Base-by-base conservation (phyloP, 1,140 invertebrate genomes). In the Bombyx mandarina region DNA sequence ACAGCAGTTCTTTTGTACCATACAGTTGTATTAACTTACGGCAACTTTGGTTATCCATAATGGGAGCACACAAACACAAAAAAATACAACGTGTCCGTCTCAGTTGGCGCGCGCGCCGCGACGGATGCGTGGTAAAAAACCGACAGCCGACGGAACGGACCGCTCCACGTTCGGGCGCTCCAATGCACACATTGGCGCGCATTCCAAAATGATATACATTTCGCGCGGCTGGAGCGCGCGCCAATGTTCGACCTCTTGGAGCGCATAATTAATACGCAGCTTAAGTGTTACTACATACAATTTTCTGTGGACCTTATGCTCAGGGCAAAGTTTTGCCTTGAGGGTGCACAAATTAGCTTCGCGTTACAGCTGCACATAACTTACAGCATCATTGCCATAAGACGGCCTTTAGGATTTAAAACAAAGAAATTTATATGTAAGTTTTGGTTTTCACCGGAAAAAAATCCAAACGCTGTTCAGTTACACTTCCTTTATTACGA, bases 151-250 rank as follows among this genome's bases (percentile, higher is more conserved):
- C 7, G 79, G 86, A 9, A 67, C 72, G 6, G 82, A 71, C 8
- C 77, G 80, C 45, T 84, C 77, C 61, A 81, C 79, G 60, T 71
- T 86, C 8, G 78, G 44, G 1, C 79, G 62, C 69, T 88, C 77
- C 12, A 10, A 82, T 52, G 80, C 77, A 84, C 76, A 81, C 78
- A 8, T 35, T 7, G 51, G 43, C 26, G 7, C 22, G 69, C 42
- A 71, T 60, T 6, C 57, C 68, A 69, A 86, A 81, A 60, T 88
- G 83, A 54, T 84, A 88, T 9, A 77, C 82, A 8, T 71, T 68
- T 60, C 67, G 59, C 1, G 56, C 52, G 61, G 71, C 70, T 12
- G 59, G 66, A 70, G 70, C 77, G 52, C 75, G 52, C 75, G 54
- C 43, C 75, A 81, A 58, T 66, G 1, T 18, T 71, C 56, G 18